phyloP scores from a whole-genome alignment of 2,113 vertebrate genomes.

The Anhinga anhinga region DNA sequence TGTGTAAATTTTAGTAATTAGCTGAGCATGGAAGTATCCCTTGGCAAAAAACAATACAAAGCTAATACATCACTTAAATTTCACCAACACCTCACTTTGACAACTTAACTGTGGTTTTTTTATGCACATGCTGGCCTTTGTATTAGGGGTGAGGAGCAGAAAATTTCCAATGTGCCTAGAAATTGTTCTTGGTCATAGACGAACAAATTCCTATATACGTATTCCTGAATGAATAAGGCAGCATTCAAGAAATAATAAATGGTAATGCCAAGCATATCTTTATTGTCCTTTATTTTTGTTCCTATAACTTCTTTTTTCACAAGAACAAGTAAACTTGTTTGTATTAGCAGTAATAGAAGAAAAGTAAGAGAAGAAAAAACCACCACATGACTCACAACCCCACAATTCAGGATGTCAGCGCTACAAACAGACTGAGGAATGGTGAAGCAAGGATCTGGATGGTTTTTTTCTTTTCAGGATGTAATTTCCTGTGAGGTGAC shows the following conservation, averaged over 20 bases:
- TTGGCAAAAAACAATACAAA: neutral
- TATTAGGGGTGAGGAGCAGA: neutral
- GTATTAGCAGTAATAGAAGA: neutral
- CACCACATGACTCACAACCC: rapidly evolving
- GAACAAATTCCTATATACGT: neutral
- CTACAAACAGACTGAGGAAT: neutral
- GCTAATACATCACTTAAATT: neutral
- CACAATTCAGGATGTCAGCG: neutral
- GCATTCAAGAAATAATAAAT: neutral
- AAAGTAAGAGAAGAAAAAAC: neutral
- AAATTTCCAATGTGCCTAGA: neutral
- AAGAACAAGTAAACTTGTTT: neutral
- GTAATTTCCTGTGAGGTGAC: neutral
- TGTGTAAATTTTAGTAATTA: neutral
- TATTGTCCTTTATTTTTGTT: neutral
- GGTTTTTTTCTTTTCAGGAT: neutral
- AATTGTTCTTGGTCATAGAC: neutral
- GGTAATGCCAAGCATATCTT: neutral
- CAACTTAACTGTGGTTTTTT: neutral
- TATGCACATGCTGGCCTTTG: neutral
- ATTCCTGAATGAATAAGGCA: neutral
- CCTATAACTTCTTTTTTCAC: neutral
- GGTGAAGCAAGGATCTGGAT: neutral
- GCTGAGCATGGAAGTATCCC: neutral
- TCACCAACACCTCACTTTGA: neutral